phyloP scores from a whole-genome alignment of 2,113 vertebrate species.

The Picathartes gymnocephalus region DNA sequence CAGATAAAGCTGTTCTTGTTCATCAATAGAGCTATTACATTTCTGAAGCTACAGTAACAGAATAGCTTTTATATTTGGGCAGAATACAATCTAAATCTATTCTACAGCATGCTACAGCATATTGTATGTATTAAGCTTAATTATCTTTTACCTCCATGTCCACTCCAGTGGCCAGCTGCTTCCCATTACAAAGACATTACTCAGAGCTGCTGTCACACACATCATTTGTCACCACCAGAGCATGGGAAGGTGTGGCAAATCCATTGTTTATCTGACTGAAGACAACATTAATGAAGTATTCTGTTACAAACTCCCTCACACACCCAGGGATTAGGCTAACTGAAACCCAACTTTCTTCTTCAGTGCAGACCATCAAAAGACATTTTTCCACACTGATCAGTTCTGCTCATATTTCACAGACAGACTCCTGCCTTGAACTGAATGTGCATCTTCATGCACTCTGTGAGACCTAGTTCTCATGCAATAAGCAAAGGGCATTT shows the following conservation, averaged over 20 bases:
- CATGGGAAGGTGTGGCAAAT: background rate
- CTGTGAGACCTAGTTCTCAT: background rate
- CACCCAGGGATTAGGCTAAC: background rate
- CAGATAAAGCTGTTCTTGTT: background rate
- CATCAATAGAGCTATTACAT: background rate
- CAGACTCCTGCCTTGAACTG: background rate
- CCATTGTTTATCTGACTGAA: background rate
- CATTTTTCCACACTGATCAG: background rate
- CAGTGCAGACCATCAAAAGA: background rate
- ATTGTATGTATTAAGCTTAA: background rate
- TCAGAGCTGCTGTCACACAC: background rate
- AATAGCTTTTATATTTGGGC: background rate
- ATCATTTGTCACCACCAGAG: background rate
- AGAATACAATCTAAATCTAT: background rate
- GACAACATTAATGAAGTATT: background rate
- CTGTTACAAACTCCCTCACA: background rate
- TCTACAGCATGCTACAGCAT: background rate
- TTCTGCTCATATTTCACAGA: background rate
- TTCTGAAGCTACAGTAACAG: background rate
- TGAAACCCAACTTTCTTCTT: background rate
- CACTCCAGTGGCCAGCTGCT: slow-evolving; percentile 6
- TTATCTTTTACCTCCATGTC: background rate
- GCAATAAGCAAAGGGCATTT: background rate
- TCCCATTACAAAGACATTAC: slow-evolving; percentile 1
- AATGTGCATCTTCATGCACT: background rate